Evolutionary conservation across 2,113 vertebrate species (phyloP), one percentile per base, ranked within the genome.

Genomic region (Prunella fulvescens): DNA sequence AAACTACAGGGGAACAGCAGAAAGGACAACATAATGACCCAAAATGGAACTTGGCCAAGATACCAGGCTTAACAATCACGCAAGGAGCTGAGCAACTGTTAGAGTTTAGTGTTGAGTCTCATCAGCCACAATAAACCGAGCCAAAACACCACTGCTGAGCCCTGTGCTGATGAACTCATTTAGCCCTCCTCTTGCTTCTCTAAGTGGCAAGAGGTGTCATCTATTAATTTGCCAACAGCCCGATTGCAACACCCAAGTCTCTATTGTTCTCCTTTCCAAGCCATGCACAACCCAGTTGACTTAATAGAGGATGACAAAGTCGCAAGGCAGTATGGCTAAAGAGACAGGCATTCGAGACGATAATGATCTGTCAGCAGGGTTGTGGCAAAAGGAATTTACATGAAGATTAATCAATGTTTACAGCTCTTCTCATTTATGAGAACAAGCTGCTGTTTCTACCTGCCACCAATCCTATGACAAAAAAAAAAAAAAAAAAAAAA

Each of bases 351-450:
- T 88, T 88, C 8, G 62, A 93, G 96, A 91, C 60, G 95, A 96
- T 95, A 96, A 96, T 48, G 86, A 95, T 97, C 96, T 92, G 95
- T 97, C 95, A 97, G 95, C 90, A 94, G 79, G 82, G 82, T 91
- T 92, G 94, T 95, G 90, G 96, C 91, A 97, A 95, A 97, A 95
- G 60, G 88, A 96, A 93, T 95, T 88, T 93, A 95, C 96, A 97
- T 89, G 97, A 96, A 97, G 97, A 98, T 93, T 97, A 98, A 97
- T 98, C 97, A 97, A 93, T 95, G 95, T 96, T 97, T 96, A 93
- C 93, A 97, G 96, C 91, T 97, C 94, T 97, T 97, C 87, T 95
- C 81, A 90, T 96, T 97, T 97, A 92, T 86, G 88, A 95, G 95
- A 96, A 97, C 87, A 95, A 95, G 94, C 89, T 6, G 9, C 85